Conservation (phyloP, 2,113 vertebrate species). For the Myodes glareolus region DNA sequence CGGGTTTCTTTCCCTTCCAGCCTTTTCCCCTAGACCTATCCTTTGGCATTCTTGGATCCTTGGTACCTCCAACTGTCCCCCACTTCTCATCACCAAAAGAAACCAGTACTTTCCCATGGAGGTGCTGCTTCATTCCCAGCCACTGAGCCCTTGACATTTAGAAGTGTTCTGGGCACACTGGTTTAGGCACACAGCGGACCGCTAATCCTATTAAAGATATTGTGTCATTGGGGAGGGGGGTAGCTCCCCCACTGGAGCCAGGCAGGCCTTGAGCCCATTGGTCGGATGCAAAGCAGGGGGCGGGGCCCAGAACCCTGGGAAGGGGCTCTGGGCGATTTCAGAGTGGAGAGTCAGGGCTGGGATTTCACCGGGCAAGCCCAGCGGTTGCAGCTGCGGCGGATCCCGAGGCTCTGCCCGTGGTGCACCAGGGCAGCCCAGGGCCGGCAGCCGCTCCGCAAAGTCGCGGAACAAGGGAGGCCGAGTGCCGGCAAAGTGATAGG, state of each 20-base stretch:
- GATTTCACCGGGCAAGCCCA: slow-evolving; percentile 89
- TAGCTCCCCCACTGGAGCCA: background rate
- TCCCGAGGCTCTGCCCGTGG: slow-evolving; percentile 86
- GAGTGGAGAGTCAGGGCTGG: slow-evolving; percentile 86
- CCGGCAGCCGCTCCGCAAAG: slow-evolving; percentile 62
- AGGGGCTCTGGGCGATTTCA: slow-evolving; percentile 79
- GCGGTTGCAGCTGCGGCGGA: slow-evolving; percentile 90
- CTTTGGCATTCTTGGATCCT: background rate
- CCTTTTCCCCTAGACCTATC: background rate
- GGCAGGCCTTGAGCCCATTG: slow-evolving; percentile 84
- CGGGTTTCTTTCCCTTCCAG: background rate
- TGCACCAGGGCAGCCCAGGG: slow-evolving; percentile 44
- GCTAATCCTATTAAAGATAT: slow-evolving; percentile 91
- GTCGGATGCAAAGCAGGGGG: slow-evolving; percentile 83
- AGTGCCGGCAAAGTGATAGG: slow-evolving; percentile 73
- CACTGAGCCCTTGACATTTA: slow-evolving; percentile 86
- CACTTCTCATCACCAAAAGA: background rate
- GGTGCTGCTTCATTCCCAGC: slow-evolving; percentile 67
- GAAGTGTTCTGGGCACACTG: slow-evolving; percentile 83
- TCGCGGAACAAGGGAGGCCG: slow-evolving; percentile 61
- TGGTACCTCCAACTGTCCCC: background rate
- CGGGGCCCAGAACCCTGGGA: slow-evolving; percentile 81
- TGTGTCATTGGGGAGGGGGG: slow-evolving; percentile 84
- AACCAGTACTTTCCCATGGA: background rate
- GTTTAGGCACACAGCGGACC: slow-evolving; percentile 88